Evolutionary conservation across 2,888 invertebrate species (phyloP).

Genomic region (Spisula solida): DNA sequence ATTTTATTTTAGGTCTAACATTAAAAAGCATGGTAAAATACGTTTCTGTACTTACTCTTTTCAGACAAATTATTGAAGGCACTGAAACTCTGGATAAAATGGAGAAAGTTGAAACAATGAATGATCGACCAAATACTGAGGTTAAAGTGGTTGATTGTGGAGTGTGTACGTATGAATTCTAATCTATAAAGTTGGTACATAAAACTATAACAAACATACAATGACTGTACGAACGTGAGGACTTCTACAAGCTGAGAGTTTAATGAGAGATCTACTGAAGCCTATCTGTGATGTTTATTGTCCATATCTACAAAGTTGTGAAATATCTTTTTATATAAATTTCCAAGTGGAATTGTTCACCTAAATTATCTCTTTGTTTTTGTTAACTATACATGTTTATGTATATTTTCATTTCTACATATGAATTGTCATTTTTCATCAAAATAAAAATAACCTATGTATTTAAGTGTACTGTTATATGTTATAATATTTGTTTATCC

Average conservation of each 20-base stretch:
- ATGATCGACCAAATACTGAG: constrained; percentile 89
- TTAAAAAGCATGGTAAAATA: too few species aligned
- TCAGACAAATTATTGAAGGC: constrained; percentile 91
- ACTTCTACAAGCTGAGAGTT: neutral
- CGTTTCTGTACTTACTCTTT: constrained; percentile 14
- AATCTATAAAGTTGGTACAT: constrained; percentile 18
- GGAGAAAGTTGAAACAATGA: constrained; percentile 90
- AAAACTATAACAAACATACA: neutral
- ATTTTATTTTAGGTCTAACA: too few species aligned
- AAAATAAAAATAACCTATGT: too few species aligned
- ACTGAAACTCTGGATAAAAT: constrained; percentile 90
- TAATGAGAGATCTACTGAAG: neutral
- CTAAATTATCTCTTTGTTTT: constrained; percentile 8
- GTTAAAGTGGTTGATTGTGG: constrained; percentile 85
- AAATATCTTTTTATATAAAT: neutral
- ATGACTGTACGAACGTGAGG: neutral
- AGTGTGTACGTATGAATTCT: constrained; percentile 80
- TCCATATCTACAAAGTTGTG: constrained; percentile 7
- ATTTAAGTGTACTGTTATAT: too few species aligned
- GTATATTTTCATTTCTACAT: too few species aligned
- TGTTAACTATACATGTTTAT: too few species aligned
- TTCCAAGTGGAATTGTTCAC: neutral
- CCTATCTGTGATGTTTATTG: neutral
- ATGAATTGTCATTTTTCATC: too few species aligned
- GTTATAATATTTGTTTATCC: too few species aligned